phyloP scores from a whole-genome alignment of 2,888 invertebrate genomes.

The Pheosia gnoma region DNA sequence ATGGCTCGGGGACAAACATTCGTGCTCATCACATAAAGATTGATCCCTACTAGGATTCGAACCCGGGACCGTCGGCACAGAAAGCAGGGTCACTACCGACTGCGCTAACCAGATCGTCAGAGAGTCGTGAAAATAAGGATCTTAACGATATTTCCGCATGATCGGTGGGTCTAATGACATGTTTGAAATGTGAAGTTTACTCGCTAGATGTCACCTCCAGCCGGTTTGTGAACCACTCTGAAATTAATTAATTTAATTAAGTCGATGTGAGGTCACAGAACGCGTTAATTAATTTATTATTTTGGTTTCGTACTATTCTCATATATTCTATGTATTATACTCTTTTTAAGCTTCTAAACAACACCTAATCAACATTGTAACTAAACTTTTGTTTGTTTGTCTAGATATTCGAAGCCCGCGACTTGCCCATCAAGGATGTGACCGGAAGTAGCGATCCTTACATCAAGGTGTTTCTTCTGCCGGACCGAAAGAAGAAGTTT shows the following conservation, averaged over 20 bases:
- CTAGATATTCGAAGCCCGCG: slow-evolving; percentile 89
- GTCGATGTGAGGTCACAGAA: background rate
- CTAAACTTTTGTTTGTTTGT: slow-evolving; percentile 11
- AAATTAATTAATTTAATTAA: slow-evolving; percentile 1
- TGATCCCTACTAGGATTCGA: no score
- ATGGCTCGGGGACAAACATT: no score
- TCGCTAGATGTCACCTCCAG: background rate
- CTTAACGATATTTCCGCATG: background rate
- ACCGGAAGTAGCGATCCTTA: slow-evolving; percentile 94
- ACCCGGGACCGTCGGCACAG: no score
- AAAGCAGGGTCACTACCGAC: no score
- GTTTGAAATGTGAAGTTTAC: background rate
- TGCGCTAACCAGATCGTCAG: background rate
- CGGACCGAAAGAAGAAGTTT: slow-evolving; percentile 93
- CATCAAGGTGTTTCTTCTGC: slow-evolving; percentile 92
- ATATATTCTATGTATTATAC: no score
- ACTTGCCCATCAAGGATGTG: slow-evolving; percentile 93
- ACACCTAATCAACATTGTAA: no score
- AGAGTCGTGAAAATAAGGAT: background rate
- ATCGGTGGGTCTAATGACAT: background rate
- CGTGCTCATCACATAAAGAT: no score
- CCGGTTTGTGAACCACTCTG: background rate
- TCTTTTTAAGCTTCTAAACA: no score
- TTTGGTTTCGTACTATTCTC: background rate
- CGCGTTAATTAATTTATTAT: slow-evolving; percentile 9